These are phyloP conservation scores for Marmota monax DNA, from an alignment of 2,113 vertebrate species.

Conservation along the genomic window DNA sequence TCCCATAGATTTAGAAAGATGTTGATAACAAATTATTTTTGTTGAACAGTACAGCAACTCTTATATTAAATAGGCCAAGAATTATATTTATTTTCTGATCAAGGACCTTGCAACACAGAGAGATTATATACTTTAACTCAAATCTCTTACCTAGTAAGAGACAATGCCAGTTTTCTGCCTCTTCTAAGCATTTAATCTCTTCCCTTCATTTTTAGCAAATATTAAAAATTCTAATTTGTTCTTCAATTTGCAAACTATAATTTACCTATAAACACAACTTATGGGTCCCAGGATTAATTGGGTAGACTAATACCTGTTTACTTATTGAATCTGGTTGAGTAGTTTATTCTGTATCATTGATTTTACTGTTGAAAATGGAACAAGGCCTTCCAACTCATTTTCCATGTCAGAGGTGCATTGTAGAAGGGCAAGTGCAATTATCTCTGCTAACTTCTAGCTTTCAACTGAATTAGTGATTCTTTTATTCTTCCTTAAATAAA, in stretches of 20 bases:
- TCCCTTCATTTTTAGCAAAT: constrained; percentile 17
- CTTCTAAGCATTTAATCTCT: constrained; percentile 11
- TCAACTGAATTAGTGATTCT: constrained; percentile 46
- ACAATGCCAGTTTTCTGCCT: not conserved
- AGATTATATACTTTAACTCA: not conserved
- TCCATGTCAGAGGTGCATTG: not conserved
- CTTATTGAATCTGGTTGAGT: not conserved
- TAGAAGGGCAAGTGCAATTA: constrained; percentile 3
- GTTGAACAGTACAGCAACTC: not conserved
- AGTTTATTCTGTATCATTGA: not conserved
- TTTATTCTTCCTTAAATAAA: constrained; percentile 34
- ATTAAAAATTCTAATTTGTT: not conserved
- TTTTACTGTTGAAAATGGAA: constrained; percentile 13
- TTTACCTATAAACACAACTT: not conserved
- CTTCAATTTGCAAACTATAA: not conserved
- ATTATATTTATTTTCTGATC: not conserved
- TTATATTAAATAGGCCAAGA: not conserved
- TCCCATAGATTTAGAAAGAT: not conserved
- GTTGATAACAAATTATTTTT: not conserved
- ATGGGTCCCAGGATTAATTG: not conserved
- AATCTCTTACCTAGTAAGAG: not conserved
- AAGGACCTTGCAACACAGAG: not conserved
- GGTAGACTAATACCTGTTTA: not conserved
- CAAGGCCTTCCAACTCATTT: not conserved
- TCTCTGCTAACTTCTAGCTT: not conserved